Conservation (phyloP, 2,888 invertebrate genomes). For the Harpagoxenus sublaevis region DNA sequence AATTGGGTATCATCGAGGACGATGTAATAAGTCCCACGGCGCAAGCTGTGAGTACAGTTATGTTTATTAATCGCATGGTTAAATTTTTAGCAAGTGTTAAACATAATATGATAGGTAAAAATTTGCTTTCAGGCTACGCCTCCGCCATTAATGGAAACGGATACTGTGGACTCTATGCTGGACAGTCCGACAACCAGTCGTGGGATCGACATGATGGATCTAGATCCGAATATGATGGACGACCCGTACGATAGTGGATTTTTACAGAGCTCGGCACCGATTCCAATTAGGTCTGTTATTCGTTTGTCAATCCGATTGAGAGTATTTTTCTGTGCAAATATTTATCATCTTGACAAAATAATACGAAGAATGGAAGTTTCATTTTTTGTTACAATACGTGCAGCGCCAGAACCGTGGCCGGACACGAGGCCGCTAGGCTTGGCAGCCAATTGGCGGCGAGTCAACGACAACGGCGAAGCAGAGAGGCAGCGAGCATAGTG, state of each 20-base stretch:
- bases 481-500: constrained; percentile 81
- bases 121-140: constrained; percentile 75
- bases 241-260: constrained; percentile 85
- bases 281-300: constrained; percentile 82
- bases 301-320: neutral
- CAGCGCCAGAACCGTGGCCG: constrained; percentile 90
- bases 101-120: neutral
- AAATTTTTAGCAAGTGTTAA: neutral
- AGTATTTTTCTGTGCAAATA: neutral
- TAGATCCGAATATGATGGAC: constrained; percentile 85
- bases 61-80: neutral
- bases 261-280: constrained; percentile 84
- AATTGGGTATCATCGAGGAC: constrained; percentile 82
- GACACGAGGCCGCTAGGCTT: constrained; percentile 92
- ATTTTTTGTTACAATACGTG: constrained; percentile 55
- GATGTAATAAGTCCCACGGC: constrained; percentile 76
- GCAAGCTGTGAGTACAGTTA: constrained; percentile 73
- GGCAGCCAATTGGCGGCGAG: constrained; percentile 88
- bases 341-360: neutral
- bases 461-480: constrained; percentile 84
- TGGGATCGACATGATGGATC: constrained; percentile 85
- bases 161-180: constrained; percentile 79
- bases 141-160: constrained; percentile 79
- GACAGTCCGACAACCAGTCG: constrained; percentile 84
- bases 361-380: neutral